phyloP scores from a whole-genome alignment of 2,888 invertebrate species.

The Arenicola marina region DNA sequence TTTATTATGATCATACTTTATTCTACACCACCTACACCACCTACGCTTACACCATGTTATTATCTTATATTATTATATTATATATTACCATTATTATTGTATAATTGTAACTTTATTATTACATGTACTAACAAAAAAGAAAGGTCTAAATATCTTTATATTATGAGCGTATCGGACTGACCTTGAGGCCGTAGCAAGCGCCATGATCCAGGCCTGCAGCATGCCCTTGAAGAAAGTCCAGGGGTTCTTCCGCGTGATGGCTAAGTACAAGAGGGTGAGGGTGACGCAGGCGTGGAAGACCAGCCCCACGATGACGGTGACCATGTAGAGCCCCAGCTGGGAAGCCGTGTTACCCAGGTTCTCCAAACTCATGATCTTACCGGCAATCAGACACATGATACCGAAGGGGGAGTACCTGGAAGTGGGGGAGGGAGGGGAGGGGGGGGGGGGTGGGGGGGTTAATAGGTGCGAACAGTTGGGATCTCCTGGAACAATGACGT shows the following conservation, averaged over 20 bases:
- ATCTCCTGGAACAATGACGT: too few species aligned
- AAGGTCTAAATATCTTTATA: too few species aligned
- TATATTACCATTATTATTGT: too few species aligned
- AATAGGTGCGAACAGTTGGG: too few species aligned
- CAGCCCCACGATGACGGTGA: slow-evolving; percentile 64
- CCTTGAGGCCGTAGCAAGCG: slow-evolving; percentile 72
- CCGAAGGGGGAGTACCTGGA: slow-evolving; percentile 72
- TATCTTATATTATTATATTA: too few species aligned
- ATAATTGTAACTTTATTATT: too few species aligned
- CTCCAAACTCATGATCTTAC: slow-evolving; percentile 70
- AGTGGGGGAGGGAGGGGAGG: too few species aligned
- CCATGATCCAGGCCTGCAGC: slow-evolving; percentile 71
- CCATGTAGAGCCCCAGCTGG: slow-evolving; percentile 70
- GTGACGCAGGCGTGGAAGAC: slow-evolving; percentile 69
- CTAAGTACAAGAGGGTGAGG: slow-evolving; percentile 68
- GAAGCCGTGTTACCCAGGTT: slow-evolving; percentile 69
- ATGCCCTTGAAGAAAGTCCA: slow-evolving; percentile 70
- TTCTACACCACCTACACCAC: too few species aligned
- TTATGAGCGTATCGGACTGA: slow-evolving; percentile 25
- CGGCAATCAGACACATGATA: slow-evolving; percentile 71
- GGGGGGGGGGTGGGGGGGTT: too few species aligned
- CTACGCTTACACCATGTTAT: too few species aligned
- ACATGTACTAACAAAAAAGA: too few species aligned
- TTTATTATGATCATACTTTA: too few species aligned
- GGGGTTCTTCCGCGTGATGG: slow-evolving; percentile 75